phyloP scores from a whole-genome alignment of 1,140 invertebrate genomes.

The Zaprionus capensis region DNA sequence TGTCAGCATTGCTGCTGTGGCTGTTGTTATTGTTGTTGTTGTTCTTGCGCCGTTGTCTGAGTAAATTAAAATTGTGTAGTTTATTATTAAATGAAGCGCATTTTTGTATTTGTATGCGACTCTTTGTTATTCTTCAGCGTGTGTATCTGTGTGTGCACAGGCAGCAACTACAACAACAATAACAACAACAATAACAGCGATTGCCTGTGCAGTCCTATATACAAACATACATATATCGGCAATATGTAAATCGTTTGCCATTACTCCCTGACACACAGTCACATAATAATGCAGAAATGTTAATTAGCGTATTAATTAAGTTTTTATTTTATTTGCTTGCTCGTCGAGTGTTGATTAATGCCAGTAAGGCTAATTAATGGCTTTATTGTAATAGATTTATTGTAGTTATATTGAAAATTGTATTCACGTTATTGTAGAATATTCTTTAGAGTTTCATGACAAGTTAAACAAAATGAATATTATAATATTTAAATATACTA shows the following conservation, averaged over 20 bases:
- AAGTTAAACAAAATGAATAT: background rate
- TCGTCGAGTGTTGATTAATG: conserved; percentile 20
- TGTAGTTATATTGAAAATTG: background rate
- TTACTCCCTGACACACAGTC: conserved; percentile 43
- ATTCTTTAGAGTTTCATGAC: background rate
- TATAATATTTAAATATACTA: background rate
- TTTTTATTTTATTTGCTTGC: conserved; percentile 50
- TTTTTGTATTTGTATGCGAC: conserved; percentile 75
- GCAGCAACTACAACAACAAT: background rate
- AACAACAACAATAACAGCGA: background rate
- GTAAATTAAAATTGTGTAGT: conserved; percentile 84
- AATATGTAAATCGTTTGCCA: conserved; percentile 50
- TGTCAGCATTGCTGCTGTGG: background rate
- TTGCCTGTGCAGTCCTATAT: conserved; percentile 38
- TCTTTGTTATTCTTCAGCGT: conserved; percentile 21
- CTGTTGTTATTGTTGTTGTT: conserved; percentile 32
- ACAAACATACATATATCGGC: background rate
- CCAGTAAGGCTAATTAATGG: conserved; percentile 21
- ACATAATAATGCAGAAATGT: conserved; percentile 80
- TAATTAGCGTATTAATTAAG: conserved; percentile 79
- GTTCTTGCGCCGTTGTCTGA: conserved; percentile 45
- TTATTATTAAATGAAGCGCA: conserved; percentile 84
- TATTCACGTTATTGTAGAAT: background rate
- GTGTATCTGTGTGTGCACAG: conserved; percentile 11
- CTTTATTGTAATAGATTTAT: conserved; percentile 8